A percentile compares a stretch with the other conserved stretches of the same genome.
These are phyloP conservation scores for Callitettix versicolor DNA, from an alignment of 1,140 invertebrate species.

Conservation along the genomic window DNA sequence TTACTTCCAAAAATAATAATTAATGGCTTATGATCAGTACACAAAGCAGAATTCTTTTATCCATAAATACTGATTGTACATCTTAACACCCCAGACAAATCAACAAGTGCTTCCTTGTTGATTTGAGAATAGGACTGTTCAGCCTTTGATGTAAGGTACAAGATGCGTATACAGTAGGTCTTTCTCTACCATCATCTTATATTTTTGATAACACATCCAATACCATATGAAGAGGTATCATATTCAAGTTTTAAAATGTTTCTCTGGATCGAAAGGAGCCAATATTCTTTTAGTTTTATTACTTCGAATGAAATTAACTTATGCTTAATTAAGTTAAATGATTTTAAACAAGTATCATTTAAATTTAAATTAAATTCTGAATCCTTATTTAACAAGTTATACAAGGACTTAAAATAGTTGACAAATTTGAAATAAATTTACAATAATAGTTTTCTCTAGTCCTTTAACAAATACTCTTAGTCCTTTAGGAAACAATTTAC, in stretches of 20 bases:
- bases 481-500: too few relatives aligned
- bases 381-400: conserved; percentile 18
- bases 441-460: conserved; percentile 21
- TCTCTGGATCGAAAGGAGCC: conserved; percentile 25
- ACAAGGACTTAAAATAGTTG: conserved; percentile 13
- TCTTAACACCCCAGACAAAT: neutral
- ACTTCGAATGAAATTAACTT: too few relatives aligned
- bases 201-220: conserved; percentile 31
- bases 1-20: neutral
- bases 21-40: neutral
- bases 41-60: too few relatives aligned
- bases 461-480: too few relatives aligned
- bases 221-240: conserved; percentile 29
- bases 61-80: neutral
- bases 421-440: conserved; percentile 18
- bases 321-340: conserved; percentile 20
- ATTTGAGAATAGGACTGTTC: too few relatives aligned
- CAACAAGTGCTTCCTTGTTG: neutral
- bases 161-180: conserved; percentile 31
- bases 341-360: conserved; percentile 11
- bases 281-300: too few relatives aligned
- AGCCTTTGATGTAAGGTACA: neutral
- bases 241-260: conserved; percentile 24
- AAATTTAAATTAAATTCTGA: conserved; percentile 16
- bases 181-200: conserved; percentile 24